Evolutionary conservation across 2,888 invertebrate species (phyloP), one percentile per base, ranked within the genome.

Genomic region (Nymphalis urticae): DNA sequence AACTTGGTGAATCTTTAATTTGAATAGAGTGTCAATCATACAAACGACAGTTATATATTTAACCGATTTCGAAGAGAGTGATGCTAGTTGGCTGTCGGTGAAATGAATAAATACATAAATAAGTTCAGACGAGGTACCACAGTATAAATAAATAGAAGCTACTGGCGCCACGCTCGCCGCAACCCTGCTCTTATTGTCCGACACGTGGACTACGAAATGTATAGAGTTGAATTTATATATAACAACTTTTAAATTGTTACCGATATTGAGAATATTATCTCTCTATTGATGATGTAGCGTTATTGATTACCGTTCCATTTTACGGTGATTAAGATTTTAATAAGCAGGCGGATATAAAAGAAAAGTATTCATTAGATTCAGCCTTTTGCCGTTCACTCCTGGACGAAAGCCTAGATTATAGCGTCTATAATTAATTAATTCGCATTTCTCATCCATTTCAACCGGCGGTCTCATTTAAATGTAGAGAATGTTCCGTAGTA

Each of bases 141-240:
- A 89, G 89, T 89, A 91, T 88, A 91, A 90, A 89, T 88, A 86
- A 87, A 89, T 86, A 87, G 85, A 83, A 80, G 92, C 92, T 92
- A 89, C 92, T 91, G 92, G 92, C 92, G 92, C 92, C 92, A 90
- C 84, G 83, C 80, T 83, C 81, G 84, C 84, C 85, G 88, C 81
- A 85, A 86, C 80, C 84, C 19, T 58, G 56, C 80, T 91, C 88
- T 90, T 92, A 86, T 92, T 90, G 88, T 84, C 76, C 78, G 78
- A 82, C 83, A 80, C 80, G 82, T 80, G 86, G 72, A 86, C 83
- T 84, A 56, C 3, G 77, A 62, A 63, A 61, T 4, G 48, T 0
- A 60, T 82, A 77, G 87, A 89, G 88, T 67, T 6, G 32, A 56
- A 19, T 17, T 42, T 19, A 16, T 13, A 8, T 54, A 24, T 27